A percentile compares a stretch with the other conserved stretches of the same genome.
Evolutionary conservation across 2,113 vertebrate species (phyloP).

Genomic region (Perca fluviatilis): DNA sequence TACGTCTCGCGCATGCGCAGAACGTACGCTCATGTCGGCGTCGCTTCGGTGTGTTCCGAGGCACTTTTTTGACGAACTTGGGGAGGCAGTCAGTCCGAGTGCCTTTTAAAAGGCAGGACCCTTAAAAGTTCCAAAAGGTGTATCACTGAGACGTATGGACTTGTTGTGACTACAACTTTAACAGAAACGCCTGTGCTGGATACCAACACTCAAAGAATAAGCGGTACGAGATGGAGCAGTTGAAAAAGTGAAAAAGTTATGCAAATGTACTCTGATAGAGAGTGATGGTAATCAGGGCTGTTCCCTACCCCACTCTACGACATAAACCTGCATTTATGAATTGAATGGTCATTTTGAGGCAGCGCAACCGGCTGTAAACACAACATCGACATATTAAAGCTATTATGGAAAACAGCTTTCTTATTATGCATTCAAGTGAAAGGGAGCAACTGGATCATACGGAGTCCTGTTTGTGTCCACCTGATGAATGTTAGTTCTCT

Average conservation of each 20-base stretch:
- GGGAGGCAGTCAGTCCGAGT: too few relatives aligned
- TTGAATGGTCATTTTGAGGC: too few relatives aligned
- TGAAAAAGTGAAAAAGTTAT: neutral
- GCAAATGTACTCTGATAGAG: neutral
- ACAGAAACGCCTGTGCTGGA: neutral
- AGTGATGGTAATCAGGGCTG: too few relatives aligned
- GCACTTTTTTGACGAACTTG: too few relatives aligned
- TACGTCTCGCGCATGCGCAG: too few relatives aligned
- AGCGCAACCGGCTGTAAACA: neutral
- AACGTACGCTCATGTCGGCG: too few relatives aligned
- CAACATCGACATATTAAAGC: neutral
- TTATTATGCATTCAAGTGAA: neutral
- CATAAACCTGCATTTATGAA: neutral
- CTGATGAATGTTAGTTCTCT: too few relatives aligned
- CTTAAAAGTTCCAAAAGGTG: too few relatives aligned
- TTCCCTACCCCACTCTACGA: neutral
- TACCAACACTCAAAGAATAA: neutral
- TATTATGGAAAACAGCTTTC: neutral
- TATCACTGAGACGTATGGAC: too few relatives aligned
- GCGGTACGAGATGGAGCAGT: neutral
- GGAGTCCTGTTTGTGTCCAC: too few relatives aligned
- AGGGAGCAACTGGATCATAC: neutral
- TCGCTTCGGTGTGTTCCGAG: too few relatives aligned
- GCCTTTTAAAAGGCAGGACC: too few relatives aligned
- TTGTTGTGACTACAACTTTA: neutral